Conservation (phyloP, 2,113 vertebrate species). For the Cyprinodon brontotheroides region DNA sequence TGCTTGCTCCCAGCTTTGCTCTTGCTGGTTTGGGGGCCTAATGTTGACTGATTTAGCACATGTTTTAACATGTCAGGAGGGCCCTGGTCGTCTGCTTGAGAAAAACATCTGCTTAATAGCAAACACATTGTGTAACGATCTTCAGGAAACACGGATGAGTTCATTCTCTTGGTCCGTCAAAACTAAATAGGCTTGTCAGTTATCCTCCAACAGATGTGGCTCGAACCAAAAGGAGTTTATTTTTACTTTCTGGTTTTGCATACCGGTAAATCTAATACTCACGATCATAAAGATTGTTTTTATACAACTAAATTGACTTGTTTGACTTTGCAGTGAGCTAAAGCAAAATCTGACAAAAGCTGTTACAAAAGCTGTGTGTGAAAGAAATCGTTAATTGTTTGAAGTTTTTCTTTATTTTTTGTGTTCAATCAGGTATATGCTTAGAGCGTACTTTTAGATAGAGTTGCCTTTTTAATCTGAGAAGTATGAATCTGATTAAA, state of each 20-base stretch:
- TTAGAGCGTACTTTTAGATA: too few species aligned
- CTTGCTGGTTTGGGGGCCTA: conserved; percentile 54
- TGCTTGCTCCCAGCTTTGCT: conserved; percentile 57
- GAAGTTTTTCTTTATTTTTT: too few species aligned
- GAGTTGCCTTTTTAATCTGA: too few species aligned
- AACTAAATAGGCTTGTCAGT: background rate
- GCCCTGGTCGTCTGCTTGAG: conserved; percentile 23
- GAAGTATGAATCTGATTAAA: too few species aligned
- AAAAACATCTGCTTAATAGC: background rate
- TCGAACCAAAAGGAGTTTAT: background rate
- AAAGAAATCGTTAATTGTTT: too few species aligned
- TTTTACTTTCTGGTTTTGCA: background rate
- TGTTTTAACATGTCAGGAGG: conserved; percentile 46
- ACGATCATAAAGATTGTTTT: background rate
- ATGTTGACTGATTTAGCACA: conserved; percentile 52
- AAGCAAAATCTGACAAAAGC: background rate
- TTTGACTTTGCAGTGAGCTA: background rate
- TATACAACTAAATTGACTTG: background rate
- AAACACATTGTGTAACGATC: background rate
- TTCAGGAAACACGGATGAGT: background rate
- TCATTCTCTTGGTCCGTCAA: background rate
- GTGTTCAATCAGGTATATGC: too few species aligned
- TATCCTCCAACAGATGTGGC: background rate
- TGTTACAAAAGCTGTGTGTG: background rate
- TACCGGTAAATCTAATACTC: background rate